Evolutionary conservation across 1,140 invertebrate genomes (phyloP).

Genomic region (Zaprionus kolodkinae): DNA sequence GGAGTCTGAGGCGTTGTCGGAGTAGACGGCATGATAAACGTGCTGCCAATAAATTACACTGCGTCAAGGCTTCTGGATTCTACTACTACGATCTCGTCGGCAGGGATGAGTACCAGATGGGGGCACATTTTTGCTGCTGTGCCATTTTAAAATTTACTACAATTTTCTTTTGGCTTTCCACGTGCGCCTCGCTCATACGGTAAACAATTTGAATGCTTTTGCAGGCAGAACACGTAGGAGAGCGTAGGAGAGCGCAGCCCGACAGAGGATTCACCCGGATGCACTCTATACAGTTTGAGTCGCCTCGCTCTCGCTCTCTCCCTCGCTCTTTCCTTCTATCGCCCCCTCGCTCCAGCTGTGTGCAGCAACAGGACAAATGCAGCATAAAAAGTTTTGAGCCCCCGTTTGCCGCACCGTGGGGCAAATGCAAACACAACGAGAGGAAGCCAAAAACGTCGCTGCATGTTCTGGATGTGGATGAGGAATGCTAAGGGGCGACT

Average conservation of each 20-base stretch:
- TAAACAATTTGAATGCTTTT: conserved; percentile 82
- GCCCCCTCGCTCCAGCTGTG: not conserved
- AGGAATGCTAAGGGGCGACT: not conserved
- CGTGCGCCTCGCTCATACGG: conserved; percentile 76
- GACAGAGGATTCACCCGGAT: conserved; percentile 49
- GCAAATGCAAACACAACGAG: conserved; percentile 70
- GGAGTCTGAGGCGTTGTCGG: conserved; percentile 20
- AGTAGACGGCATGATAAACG: conserved; percentile 80
- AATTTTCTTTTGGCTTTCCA: conserved; percentile 80
- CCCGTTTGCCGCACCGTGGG: conserved; percentile 31
- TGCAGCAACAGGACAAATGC: conserved; percentile 75
- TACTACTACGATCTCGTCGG: not conserved
- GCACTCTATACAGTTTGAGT: conserved; percentile 35
- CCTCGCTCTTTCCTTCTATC: no score
- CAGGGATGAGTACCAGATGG: not conserved
- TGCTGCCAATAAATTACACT: conserved; percentile 83
- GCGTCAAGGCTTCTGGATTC: conserved; percentile 60
- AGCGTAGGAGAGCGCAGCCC: conserved; percentile 14
- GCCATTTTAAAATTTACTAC: conserved; percentile 81
- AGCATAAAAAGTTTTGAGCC: conserved; percentile 72
- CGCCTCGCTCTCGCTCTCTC: not conserved
- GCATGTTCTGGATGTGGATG: not conserved
- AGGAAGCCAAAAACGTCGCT: conserved; percentile 33
- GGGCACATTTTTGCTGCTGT: conserved; percentile 76
- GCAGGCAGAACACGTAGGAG: conserved; percentile 73